Percentiles rank a stretch among this genome's conserved stretches.
These are phyloP conservation scores for Rallus limicola DNA, from an alignment of 2,113 vertebrate species.

Conservation along the genomic window DNA sequence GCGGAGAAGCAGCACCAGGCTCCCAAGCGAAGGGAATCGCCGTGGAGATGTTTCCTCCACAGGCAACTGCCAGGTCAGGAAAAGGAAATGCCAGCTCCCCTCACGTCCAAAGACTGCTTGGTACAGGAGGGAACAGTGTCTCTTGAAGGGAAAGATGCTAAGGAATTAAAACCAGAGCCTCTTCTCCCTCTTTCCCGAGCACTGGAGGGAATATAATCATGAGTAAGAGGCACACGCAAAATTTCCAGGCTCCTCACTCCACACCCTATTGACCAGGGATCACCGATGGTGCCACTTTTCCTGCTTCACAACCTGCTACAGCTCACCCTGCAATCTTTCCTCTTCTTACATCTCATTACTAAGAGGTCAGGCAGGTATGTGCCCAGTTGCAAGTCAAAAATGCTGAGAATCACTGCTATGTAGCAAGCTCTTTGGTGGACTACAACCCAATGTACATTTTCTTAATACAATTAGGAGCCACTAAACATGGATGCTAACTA, in stretches of 20 bases:
- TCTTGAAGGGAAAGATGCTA: neutral
- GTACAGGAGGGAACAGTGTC: neutral
- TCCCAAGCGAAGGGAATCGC: fast-evolving
- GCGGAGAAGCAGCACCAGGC: neutral
- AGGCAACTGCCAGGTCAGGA: fast-evolving
- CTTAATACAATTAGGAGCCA: neutral
- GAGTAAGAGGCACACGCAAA: neutral
- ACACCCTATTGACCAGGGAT: neutral
- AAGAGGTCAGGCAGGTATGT: neutral
- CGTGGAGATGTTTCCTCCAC: fast-evolving
- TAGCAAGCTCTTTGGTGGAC: neutral
- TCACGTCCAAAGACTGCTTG: neutral
- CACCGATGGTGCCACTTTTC: fast-evolving
- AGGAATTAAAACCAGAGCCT: neutral
- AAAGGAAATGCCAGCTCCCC: neutral
- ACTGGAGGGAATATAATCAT: neutral
- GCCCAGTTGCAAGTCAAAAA: neutral
- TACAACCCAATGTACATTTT: neutral
- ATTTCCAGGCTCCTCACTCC: neutral
- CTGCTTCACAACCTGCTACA: neutral
- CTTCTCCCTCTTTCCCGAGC: neutral
- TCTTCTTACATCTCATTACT: neutral
- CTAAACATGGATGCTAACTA: neutral
- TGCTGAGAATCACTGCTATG: neutral
- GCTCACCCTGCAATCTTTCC: neutral